Percentiles rank a stretch among this genome's conserved stretches.
phyloP scores from a whole-genome alignment of 2,888 invertebrate species.

The Microctonus hyperodae region DNA sequence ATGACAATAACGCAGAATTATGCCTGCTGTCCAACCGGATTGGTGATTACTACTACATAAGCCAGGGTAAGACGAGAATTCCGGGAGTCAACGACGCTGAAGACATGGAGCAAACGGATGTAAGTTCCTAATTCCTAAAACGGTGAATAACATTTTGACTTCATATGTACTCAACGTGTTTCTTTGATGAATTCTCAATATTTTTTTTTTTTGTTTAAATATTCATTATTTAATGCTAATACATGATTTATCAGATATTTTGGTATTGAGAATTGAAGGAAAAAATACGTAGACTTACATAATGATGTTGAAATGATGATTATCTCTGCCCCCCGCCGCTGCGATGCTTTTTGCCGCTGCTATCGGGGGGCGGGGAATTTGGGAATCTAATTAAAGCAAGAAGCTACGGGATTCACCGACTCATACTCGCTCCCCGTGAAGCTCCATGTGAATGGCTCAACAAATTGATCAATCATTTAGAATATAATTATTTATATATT shows the following conservation, averaged over 20 bases:
- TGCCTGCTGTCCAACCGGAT: conserved; percentile 85
- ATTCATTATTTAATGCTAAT: neutral
- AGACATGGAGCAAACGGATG: conserved; percentile 86
- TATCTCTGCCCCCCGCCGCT: conserved; percentile 55
- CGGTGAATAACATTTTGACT: neutral
- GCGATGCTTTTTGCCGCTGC: conserved; percentile 58
- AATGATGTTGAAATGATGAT: conserved; percentile 33
- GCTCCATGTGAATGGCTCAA: conserved; percentile 37
- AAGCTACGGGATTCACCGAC: conserved; percentile 43
- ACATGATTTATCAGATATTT: neutral
- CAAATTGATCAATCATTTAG: neutral
- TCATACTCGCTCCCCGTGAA: conserved; percentile 58
- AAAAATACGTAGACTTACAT: neutral
- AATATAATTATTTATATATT: neutral
- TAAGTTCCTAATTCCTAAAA: conserved; percentile 69
- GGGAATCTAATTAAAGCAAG: conserved; percentile 43
- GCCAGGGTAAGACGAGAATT: conserved; percentile 94
- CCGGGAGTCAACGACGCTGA: conserved; percentile 93
- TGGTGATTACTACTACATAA: conserved; percentile 88
- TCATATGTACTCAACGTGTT: neutral
- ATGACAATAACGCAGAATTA: conserved; percentile 71
- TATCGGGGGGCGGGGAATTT: conserved; percentile 60
- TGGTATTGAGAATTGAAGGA: neutral
- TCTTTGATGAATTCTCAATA: neutral
- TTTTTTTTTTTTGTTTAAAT: no score